Evolutionary conservation across 2,888 invertebrate species (phyloP).

Genomic region (Dryobota labecula): DNA sequence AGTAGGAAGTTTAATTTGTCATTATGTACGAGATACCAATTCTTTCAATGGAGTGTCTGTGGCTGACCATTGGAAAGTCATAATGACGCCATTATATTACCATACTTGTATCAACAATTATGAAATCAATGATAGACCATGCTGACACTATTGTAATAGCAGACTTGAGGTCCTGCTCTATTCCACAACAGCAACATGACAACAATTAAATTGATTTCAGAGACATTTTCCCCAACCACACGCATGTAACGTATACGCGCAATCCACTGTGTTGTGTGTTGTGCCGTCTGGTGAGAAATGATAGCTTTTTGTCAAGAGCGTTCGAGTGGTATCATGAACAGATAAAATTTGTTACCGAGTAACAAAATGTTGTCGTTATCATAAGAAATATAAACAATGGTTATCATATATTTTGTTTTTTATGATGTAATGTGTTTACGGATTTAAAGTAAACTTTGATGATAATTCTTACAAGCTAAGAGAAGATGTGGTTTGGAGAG

Average conservation of each 20-base stretch:
- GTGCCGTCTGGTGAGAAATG: conserved; percentile 16
- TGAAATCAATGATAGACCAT: too few species aligned
- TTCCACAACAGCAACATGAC: background rate
- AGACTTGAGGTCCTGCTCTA: too few species aligned
- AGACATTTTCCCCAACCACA: background rate
- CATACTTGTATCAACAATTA: too few species aligned
- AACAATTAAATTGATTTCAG: conserved; percentile 5
- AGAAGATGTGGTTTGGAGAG: background rate
- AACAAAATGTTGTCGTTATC: conserved; percentile 28
- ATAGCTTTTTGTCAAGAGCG: conserved; percentile 20
- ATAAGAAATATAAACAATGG: conserved; percentile 23
- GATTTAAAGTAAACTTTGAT: conserved; percentile 18
- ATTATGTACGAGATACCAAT: too few species aligned
- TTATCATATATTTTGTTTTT: conserved; percentile 27
- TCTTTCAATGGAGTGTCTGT: too few species aligned
- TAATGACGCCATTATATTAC: too few species aligned
- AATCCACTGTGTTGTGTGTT: conserved; percentile 13
- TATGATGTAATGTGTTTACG: conserved; percentile 35
- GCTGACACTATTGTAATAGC: too few species aligned
- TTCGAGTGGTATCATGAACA: background rate
- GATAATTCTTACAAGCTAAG: background rate
- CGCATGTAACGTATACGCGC: background rate
- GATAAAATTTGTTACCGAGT: conserved; percentile 23
- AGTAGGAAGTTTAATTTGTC: too few species aligned
- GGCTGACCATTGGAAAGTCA: too few species aligned